These are phyloP conservation scores for Mirza zaza DNA, from an alignment of 2,113 vertebrate species.

Conservation along the genomic window DNA sequence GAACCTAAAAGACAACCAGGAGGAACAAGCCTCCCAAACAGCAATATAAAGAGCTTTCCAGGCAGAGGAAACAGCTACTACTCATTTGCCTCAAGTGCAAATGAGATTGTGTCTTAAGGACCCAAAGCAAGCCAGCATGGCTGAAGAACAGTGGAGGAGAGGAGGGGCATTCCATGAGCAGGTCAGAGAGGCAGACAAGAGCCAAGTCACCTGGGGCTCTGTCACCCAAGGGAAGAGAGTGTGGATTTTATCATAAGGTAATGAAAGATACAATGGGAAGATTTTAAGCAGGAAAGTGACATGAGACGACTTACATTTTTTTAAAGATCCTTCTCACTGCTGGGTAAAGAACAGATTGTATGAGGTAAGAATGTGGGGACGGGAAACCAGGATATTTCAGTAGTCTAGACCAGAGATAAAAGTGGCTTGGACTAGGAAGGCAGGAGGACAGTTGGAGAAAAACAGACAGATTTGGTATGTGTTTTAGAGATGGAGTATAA, in stretches of 20 bases:
- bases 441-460: background rate
- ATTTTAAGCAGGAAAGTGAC: background rate
- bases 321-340: background rate
- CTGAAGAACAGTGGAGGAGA: background rate
- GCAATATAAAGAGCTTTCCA: background rate
- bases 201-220: background rate
- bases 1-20: background rate
- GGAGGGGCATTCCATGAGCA: background rate
- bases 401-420: background rate
- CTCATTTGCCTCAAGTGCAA: background rate
- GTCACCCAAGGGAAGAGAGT: background rate
- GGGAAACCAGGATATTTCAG: background rate
- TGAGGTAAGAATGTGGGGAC: background rate
- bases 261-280: background rate
- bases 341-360: background rate
- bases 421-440: background rate
- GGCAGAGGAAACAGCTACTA: background rate
- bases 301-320: background rate
- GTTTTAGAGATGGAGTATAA: background rate
- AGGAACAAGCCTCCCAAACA: background rate
- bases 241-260: background rate
- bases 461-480: background rate
- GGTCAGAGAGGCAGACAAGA: background rate
- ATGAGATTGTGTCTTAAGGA: background rate
- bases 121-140: background rate